Conservation (phyloP, 2,113 vertebrate species). For the Corythoichthys intestinalis region DNA sequence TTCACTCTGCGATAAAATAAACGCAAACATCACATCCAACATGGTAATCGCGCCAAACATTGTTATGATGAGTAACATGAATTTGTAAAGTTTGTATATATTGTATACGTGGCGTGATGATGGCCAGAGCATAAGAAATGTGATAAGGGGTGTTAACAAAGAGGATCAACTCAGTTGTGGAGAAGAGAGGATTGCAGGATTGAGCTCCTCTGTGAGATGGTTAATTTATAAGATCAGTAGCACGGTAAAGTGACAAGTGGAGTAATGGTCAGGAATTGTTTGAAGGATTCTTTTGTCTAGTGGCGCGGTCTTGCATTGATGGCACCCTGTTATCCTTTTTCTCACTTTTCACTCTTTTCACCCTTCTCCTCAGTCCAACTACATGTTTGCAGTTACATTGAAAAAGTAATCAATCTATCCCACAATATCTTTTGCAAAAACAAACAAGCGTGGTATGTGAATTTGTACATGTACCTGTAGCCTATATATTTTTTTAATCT, state of each 20-base stretch:
- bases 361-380: conserved; percentile 21
- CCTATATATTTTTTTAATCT: conserved; percentile 24
- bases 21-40: not conserved
- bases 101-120: conserved; percentile 44
- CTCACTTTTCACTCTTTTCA: conserved; percentile 16
- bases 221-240: conserved; percentile 67
- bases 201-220: conserved; percentile 57
- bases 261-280: conserved; percentile 63
- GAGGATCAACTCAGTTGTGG: conserved; percentile 62
- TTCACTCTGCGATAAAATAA: not conserved
- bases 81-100: conserved; percentile 35
- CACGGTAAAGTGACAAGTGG: conserved; percentile 59
- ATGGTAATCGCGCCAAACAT: not conserved
- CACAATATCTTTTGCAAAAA: conserved; percentile 18
- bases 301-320: conserved; percentile 47
- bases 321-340: conserved; percentile 46
- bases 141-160: conserved; percentile 57
- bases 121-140: conserved; percentile 41
- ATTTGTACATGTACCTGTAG: not conserved
- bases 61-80: not conserved
- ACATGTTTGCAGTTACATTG: conserved; percentile 20
- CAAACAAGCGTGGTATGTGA: not conserved
- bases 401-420: conserved; percentile 44
- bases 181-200: conserved; percentile 47
- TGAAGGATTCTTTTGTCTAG: conserved; percentile 61